These are phyloP conservation scores for Holocentrus rufus DNA, from an alignment of 2,797 vertebrate species.

Conservation along the genomic window DNA sequence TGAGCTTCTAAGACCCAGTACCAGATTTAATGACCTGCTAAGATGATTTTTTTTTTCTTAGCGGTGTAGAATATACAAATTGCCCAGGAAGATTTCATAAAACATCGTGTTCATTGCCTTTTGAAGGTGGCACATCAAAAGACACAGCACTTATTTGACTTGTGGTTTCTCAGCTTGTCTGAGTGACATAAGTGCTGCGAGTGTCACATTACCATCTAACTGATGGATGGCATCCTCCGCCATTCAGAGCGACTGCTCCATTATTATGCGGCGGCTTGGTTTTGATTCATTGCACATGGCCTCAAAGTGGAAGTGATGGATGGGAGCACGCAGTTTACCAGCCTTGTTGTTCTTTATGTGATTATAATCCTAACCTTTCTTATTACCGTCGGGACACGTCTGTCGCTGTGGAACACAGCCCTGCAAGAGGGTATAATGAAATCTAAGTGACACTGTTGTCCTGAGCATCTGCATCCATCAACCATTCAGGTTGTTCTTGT, in stretches of 20 bases:
- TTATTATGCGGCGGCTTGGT: conserved; percentile 32
- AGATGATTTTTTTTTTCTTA: conserved; percentile 29
- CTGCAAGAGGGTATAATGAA: conserved; percentile 9
- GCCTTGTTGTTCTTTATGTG: conserved; percentile 33
- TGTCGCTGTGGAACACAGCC: conserved; percentile 6
- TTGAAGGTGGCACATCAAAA: conserved; percentile 66
- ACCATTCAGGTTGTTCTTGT: too few relatives aligned
- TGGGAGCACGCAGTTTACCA: conserved; percentile 38
- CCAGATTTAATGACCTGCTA: neutral
- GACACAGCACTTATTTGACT: conserved; percentile 62
- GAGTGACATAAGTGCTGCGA: conserved; percentile 46
- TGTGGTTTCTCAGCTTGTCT: conserved; percentile 31
- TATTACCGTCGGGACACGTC: conserved; percentile 16
- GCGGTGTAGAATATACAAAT: conserved; percentile 8
- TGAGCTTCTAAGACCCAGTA: too few relatives aligned
- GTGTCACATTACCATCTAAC: conserved; percentile 66
- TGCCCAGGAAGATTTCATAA: conserved; percentile 43
- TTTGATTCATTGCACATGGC: conserved; percentile 60
- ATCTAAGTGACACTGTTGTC: conserved; percentile 11
- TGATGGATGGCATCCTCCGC: conserved; percentile 69
- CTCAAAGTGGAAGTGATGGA: conserved; percentile 69
- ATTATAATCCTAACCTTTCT: conserved; percentile 54
- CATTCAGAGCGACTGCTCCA: conserved; percentile 48
- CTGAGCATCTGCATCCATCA: conserved; percentile 15
- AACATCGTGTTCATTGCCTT: conserved; percentile 55